Conservation (phyloP, 2,113 vertebrate species). For the Microcebus murinus region DNA sequence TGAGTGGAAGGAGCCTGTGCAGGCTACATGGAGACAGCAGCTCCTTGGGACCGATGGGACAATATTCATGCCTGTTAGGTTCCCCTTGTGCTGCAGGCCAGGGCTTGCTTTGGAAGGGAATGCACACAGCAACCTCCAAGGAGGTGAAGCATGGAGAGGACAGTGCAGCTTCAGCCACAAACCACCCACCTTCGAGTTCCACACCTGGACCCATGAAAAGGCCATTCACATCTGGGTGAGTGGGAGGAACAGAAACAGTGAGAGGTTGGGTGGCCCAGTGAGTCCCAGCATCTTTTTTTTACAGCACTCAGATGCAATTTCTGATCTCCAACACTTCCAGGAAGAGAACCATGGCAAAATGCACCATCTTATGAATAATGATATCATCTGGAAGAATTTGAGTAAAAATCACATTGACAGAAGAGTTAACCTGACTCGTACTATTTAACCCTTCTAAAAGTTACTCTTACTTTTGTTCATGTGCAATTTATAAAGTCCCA, state of each 20-base stretch:
- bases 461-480: background rate
- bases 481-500: background rate
- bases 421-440: background rate
- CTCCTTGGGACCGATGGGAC: background rate
- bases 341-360: background rate
- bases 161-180: background rate
- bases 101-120: background rate
- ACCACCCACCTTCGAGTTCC: background rate
- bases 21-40: background rate
- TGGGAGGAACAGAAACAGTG: background rate
- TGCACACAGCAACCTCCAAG: background rate
- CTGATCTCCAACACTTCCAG: background rate
- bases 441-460: background rate
- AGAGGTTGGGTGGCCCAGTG: background rate
- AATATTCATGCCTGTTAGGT: too few species aligned
- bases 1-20: too few species aligned
- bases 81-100: background rate
- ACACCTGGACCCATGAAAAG: background rate
- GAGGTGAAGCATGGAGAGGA: background rate
- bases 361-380: background rate
- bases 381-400: background rate
- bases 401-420: background rate
- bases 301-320: background rate
- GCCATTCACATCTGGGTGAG: fast-evolving
- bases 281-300: background rate